phyloP scores from a whole-genome alignment of 1,140 invertebrate species.

The Plectrocnemia conspersa region DNA sequence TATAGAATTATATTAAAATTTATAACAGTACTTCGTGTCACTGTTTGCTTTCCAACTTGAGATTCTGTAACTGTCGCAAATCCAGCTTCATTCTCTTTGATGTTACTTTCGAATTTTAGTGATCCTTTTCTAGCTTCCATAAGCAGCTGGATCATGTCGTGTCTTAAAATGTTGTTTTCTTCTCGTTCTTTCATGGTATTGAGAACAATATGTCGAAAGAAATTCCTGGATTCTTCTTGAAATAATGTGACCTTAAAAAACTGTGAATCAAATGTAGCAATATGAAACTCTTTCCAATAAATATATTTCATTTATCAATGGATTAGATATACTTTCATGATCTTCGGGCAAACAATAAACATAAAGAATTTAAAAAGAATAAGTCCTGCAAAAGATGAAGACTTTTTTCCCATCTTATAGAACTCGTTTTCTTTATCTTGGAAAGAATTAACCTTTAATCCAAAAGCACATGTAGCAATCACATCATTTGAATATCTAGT shows the following conservation, averaged over 20 bases:
- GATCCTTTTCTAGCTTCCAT: slow-evolving; percentile 40
- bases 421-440: slow-evolving; percentile 30
- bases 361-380: neutral
- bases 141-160: slow-evolving; percentile 48
- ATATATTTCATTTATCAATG: too few relatives aligned
- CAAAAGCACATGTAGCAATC: slow-evolving; percentile 33
- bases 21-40: slow-evolving; percentile 26
- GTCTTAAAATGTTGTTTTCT: slow-evolving; percentile 39
- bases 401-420: slow-evolving; percentile 14
- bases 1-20: neutral
- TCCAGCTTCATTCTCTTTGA: slow-evolving; percentile 31
- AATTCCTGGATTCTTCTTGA: slow-evolving; percentile 31
- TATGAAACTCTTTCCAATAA: too few relatives aligned
- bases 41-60: slow-evolving; percentile 26
- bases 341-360: slow-evolving; percentile 4
- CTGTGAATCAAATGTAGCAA: too few relatives aligned
- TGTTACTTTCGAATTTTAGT: slow-evolving; percentile 24
- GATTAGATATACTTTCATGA: slow-evolving; percentile 13
- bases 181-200: slow-evolving; percentile 37
- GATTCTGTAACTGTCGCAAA: slow-evolving; percentile 41
- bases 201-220: slow-evolving; percentile 37
- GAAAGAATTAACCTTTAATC: slow-evolving; percentile 33
- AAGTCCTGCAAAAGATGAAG: neutral
- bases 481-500: neutral
- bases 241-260: too few relatives aligned